These are phyloP conservation scores for Stenchaetothrips biformis DNA, from an alignment of 2,888 invertebrate genomes.

Conservation along the genomic window DNA sequence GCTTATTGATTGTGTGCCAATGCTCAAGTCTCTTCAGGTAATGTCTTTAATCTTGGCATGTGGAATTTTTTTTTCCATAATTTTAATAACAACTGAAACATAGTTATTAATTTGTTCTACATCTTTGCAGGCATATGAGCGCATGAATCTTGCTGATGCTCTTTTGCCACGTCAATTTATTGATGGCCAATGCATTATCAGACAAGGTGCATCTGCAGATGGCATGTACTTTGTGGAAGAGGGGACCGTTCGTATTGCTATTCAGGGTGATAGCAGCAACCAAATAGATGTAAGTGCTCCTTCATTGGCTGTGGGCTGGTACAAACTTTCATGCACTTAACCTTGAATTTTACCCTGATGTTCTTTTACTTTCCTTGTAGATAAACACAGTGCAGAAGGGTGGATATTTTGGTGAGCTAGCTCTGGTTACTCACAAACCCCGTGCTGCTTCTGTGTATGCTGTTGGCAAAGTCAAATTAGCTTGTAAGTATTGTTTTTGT, in stretches of 20 bases:
- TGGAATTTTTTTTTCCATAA: background rate
- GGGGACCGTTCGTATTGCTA: constrained; percentile 81
- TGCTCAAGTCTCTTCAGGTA: constrained; percentile 92
- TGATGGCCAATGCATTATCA: constrained; percentile 80
- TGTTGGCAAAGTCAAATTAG: constrained; percentile 79
- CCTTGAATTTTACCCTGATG: constrained; percentile 10
- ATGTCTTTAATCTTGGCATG: constrained; percentile 35
- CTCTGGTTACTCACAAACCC: constrained; percentile 93
- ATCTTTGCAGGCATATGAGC: constrained; percentile 73
- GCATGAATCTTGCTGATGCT: constrained; percentile 96
- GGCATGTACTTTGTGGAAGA: constrained; percentile 98
- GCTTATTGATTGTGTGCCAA: constrained; percentile 89
- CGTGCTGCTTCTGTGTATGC: constrained; percentile 90
- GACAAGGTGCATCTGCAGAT: constrained; percentile 89
- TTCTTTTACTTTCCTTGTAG: constrained; percentile 42
- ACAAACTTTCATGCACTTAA: constrained; percentile 18
- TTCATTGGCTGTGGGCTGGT: background rate
- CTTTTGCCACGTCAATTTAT: constrained; percentile 72
- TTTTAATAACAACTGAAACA: background rate
- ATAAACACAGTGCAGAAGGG: constrained; percentile 57
- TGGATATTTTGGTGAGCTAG: constrained; percentile 94
- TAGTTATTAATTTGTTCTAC: constrained; percentile 32
- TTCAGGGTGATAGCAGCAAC: constrained; percentile 75
- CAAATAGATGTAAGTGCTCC: constrained; percentile 46
- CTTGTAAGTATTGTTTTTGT: constrained; percentile 68